Evolutionary conservation across 2,113 vertebrate genomes (phyloP).

Genomic region (Dolichallabes microphthalmus): DNA sequence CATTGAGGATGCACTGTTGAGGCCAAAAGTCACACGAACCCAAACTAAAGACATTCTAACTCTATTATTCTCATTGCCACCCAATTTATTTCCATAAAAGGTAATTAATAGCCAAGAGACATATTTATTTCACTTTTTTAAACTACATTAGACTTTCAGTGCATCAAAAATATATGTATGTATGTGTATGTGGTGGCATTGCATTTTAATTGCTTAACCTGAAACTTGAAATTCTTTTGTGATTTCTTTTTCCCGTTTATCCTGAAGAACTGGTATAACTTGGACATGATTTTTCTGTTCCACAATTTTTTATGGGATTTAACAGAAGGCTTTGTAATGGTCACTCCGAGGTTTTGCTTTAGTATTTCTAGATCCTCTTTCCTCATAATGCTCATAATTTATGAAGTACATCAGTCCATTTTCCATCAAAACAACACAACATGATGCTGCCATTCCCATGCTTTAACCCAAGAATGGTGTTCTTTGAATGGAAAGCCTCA

Average conservation of each 20-base stretch:
- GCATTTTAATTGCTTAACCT: background rate
- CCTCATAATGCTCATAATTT: background rate
- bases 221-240: background rate
- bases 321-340: background rate
- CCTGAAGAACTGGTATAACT: background rate
- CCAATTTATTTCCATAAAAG: background rate
- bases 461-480: background rate
- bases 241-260: background rate
- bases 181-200: background rate
- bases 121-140: background rate
- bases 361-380: background rate
- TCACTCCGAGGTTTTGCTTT: background rate
- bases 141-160: background rate
- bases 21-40: background rate
- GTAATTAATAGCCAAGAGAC: background rate
- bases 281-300: background rate
- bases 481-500: background rate
- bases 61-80: background rate
- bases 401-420: background rate
- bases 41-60: background rate
- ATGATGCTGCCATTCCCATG: background rate
- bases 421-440: background rate
- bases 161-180: background rate
- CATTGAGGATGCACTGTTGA: background rate
- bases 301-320: background rate